Evolutionary conservation across 2,888 invertebrate species (phyloP).

Genomic region (Lepetodrilus schrolli): DNA sequence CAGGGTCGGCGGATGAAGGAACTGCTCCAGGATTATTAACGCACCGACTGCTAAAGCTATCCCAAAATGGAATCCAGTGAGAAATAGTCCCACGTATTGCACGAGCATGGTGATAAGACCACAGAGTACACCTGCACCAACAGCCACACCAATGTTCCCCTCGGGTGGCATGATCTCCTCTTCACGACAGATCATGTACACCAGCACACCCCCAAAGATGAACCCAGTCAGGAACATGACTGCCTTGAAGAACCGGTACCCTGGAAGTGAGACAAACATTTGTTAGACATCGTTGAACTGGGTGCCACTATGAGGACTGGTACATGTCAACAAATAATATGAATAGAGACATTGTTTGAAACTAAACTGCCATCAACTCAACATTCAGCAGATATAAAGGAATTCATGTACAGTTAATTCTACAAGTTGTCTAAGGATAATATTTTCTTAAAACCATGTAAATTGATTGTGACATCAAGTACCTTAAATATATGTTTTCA

Average conservation of each 20-base stretch:
- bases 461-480: too few species aligned
- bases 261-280: conserved; percentile 77
- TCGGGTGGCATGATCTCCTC: conserved; percentile 82
- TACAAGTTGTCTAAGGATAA: too few species aligned
- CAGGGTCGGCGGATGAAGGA: conserved; percentile 79
- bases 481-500: too few species aligned
- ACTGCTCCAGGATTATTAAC: conserved; percentile 77
- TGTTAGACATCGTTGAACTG: not conserved
- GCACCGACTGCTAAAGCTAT: conserved; percentile 75
- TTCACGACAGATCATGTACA: conserved; percentile 87
- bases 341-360: too few species aligned
- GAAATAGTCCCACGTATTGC: conserved; percentile 87
- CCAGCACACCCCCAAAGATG: conserved; percentile 87
- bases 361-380: too few species aligned
- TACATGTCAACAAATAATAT: not conserved
- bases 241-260: conserved; percentile 91
- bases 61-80: conserved; percentile 87
- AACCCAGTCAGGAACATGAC: conserved; percentile 91
- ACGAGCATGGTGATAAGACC: conserved; percentile 88
- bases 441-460: too few species aligned
- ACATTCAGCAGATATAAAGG: too few species aligned
- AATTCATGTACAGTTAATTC: too few species aligned
- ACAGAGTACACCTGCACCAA: conserved; percentile 84
- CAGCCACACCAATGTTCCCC: conserved; percentile 83
- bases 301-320: too few species aligned